Conservation (phyloP, 2,797 vertebrate genomes). For the Apogon hyalosoma region DNA sequence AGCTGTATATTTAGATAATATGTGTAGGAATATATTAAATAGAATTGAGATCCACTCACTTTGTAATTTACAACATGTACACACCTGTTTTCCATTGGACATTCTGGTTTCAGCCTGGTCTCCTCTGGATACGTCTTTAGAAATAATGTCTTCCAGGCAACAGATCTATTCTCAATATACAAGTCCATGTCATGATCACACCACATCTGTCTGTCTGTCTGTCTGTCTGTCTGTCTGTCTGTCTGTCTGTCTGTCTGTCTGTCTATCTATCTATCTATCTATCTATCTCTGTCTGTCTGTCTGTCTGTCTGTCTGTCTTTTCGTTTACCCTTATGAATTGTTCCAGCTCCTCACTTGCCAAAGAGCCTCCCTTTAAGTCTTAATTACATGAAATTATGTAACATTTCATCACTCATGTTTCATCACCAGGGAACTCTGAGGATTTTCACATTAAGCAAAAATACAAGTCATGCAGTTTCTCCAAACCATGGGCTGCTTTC, state of each 20-base stretch:
- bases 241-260: slow-evolving; percentile 15
- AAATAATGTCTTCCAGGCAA: slow-evolving; percentile 2
- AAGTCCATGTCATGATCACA: slow-evolving; percentile 3
- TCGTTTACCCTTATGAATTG: no score
- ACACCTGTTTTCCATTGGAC: not conserved
- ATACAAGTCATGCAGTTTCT: slow-evolving; percentile 7
- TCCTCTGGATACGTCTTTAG: slow-evolving; percentile 7
- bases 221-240: slow-evolving; percentile 3
- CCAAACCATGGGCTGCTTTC: not conserved
- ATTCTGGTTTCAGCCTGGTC: not conserved
- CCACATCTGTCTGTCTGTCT: not conserved
- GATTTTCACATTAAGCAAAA: slow-evolving; percentile 14
- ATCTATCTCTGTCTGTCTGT: not conserved
- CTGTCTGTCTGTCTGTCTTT: not conserved
- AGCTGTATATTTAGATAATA: no score
- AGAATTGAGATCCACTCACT: not conserved
- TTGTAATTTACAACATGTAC: not conserved
- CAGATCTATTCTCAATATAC: slow-evolving; percentile 1
- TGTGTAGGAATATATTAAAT: no score
- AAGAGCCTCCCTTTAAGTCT: not conserved
- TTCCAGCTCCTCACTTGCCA: no score
- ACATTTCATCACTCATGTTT: slow-evolving; percentile 28
- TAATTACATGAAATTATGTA: slow-evolving; percentile 30
- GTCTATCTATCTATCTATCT: not conserved
- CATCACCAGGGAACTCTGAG: slow-evolving; percentile 9